phyloP scores from a whole-genome alignment of 2,797 vertebrate species.

The Okamejei kenojei region DNA sequence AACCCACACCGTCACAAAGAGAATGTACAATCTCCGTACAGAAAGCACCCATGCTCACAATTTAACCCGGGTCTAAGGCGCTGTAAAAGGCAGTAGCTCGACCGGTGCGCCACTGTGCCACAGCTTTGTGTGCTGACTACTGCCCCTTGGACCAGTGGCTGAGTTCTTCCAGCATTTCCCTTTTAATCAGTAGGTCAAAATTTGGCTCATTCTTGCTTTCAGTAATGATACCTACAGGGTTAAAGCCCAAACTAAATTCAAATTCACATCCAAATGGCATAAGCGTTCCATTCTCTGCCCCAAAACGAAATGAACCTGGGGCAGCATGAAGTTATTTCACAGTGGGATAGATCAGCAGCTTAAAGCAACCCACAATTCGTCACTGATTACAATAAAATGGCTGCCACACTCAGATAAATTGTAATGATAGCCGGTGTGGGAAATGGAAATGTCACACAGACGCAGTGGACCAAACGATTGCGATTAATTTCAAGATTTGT shows the following conservation, averaged over 20 bases:
- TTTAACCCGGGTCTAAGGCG: too few relatives aligned
- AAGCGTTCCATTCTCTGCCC: background rate
- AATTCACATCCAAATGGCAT: background rate
- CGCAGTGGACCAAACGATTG: conserved; percentile 1
- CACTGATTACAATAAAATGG: background rate
- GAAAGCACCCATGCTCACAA: too few relatives aligned
- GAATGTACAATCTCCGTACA: too few relatives aligned
- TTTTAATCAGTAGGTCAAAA: too few relatives aligned
- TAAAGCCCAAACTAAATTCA: background rate
- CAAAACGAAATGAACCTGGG: background rate
- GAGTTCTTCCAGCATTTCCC: too few relatives aligned
- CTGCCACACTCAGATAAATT: background rate
- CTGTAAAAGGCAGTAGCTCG: too few relatives aligned
- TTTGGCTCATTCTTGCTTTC: too few relatives aligned
- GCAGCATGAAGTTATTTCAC: conserved; percentile 5
- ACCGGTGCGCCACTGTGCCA: too few relatives aligned
- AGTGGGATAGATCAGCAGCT: background rate
- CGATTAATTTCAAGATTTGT: conserved; percentile 27
- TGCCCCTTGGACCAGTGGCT: too few relatives aligned
- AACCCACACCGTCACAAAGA: too few relatives aligned
- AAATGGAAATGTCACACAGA: conserved; percentile 22
- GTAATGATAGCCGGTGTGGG: background rate
- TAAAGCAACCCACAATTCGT: conserved; percentile 5
- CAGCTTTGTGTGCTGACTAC: too few relatives aligned
- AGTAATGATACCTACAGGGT: background rate